Conservation (phyloP, 1,140 invertebrate species). For the Chionoecetes opilio region DNA sequence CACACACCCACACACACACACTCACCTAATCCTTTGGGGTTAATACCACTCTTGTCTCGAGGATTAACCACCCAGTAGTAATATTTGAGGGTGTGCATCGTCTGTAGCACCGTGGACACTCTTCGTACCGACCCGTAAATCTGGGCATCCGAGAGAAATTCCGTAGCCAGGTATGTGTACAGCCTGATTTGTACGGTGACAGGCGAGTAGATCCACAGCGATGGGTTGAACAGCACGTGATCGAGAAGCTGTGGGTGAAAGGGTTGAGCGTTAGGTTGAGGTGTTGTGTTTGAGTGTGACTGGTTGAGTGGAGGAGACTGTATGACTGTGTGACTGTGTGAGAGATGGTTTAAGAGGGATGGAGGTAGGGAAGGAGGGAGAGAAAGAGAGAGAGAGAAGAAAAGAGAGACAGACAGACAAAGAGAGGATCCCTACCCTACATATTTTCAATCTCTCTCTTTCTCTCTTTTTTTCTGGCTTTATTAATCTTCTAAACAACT, state of each 20-base stretch:
- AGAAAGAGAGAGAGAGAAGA: neutral
- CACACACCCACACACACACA: too few species aligned
- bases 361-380: neutral
- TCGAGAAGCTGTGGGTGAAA: slow-evolving; percentile 95
- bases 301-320: neutral
- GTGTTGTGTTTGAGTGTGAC: neutral
- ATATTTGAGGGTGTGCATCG: slow-evolving; percentile 98
- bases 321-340: neutral
- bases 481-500: too few species aligned
- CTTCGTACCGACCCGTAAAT: slow-evolving; percentile 98
- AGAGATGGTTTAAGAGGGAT: neutral
- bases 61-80: slow-evolving; percentile 99
- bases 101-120: slow-evolving; percentile 98
- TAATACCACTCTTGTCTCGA: slow-evolving; percentile 95
- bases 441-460: too few species aligned
- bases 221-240: slow-evolving; percentile 99
- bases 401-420: too few species aligned
- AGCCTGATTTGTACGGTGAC: slow-evolving; percentile 97
- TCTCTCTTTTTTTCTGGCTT: too few species aligned
- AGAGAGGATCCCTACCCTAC: too few species aligned
- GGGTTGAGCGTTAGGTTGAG: neutral
- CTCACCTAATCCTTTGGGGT: slow-evolving; percentile 96
- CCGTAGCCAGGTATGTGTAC: slow-evolving; percentile 98
- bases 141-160: slow-evolving; percentile 98
- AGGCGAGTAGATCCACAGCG: slow-evolving; percentile 98